Percentiles rank a stretch among this genome's conserved stretches.
Conservation (phyloP, 2,113 vertebrate genomes). For the Bubalus kerabau region DNA sequence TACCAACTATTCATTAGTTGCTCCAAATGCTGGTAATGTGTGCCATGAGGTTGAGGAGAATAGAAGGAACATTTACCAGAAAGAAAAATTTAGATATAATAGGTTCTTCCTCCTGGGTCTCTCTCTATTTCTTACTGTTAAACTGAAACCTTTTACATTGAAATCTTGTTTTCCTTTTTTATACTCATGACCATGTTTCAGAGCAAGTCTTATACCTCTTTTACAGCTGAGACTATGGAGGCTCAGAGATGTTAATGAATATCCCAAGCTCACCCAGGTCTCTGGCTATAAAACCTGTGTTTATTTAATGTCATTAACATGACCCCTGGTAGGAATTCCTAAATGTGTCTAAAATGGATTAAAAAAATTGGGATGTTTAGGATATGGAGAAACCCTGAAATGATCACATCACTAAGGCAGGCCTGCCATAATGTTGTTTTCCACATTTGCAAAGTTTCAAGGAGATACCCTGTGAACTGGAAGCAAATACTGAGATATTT, state of each 20-base stretch:
- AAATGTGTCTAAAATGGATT: neutral
- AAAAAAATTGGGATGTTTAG: neutral
- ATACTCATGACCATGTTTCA: neutral
- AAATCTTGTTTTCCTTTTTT: neutral
- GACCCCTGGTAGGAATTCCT: neutral
- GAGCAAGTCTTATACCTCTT: neutral
- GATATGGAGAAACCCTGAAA: neutral
- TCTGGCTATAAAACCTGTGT: neutral
- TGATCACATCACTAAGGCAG: neutral
- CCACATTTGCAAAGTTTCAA: neutral
- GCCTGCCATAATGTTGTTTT: neutral
- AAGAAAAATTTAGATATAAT: neutral
- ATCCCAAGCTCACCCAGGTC: neutral
- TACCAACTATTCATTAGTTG: neutral
- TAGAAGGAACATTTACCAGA: neutral
- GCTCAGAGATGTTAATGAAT: neutral
- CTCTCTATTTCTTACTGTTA: neutral
- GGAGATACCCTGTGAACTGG: neutral
- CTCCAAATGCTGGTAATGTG: neutral
- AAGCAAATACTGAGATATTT: neutral
- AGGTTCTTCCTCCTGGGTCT: neutral
- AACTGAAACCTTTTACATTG: neutral
- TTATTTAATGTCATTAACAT: constrained; percentile 1
- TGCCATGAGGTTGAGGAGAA: neutral
- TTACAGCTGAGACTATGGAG: neutral